Evolutionary conservation across 2,113 vertebrate species (phyloP), one percentile per base, ranked within the genome.

Genomic region (Zingel zingel): DNA sequence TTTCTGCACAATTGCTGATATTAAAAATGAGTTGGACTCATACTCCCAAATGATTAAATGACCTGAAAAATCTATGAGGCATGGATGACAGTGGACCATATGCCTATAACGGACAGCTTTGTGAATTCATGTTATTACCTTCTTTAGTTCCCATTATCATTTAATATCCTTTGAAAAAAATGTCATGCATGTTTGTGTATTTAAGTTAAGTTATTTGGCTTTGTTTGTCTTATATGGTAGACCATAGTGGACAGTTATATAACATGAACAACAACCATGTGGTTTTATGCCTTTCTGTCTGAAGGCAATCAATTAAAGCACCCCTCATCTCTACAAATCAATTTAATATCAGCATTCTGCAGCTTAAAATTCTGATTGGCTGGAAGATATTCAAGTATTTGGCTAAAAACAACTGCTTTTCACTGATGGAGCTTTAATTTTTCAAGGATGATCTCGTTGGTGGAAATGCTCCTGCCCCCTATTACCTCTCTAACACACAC

Each of bases 41-140:
- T 30, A 53, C 14, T 81, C 59, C 27, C 79, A 62, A 89, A 86
- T 88, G 70, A 89, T 87, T 86, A 89, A 88, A 89, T 85, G 75
- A 88, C 84, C 84, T 45, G 43, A 56, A 83, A 83, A 65, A 27
- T 83, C 4, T 79, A 18, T 27, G 68, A 84, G 85, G 50, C 50
- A 47, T 72, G 58, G 57, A 80, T 84, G 62, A 81, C 62, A 79
- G 61, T 71, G 59, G 64, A 62, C 63, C 16, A 14, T 64, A 58
- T 56, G 33, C 51, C 18, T 57, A n/a, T 53, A 57, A 53, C 45
- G 66, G 67, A 43, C 69, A 57, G 59, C 30, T 57, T 57, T 51
- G 45, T 65, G 58, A 39, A 71, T 75, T 83, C 23, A 45, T 64
- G 65, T 77, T 58, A 70, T 81, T 81, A 57, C n/a, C 9, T 58